Evolutionary conservation across 92 coral and sea anemone genomes (phyloP), one percentile per base, ranked within the genome.

Genomic region (Isaurus tuberculatus): DNA sequence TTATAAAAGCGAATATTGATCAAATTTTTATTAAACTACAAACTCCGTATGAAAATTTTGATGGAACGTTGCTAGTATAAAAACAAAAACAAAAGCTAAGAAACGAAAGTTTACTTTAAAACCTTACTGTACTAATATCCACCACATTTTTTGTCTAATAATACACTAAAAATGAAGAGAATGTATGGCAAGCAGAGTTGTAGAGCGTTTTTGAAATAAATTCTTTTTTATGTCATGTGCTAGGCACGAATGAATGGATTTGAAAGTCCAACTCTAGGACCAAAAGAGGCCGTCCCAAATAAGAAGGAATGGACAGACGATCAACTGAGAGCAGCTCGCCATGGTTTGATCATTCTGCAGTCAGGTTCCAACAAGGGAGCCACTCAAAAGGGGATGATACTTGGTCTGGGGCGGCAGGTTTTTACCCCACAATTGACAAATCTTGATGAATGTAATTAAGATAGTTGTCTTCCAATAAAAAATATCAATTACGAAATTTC

Each of bases 391-490:
- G 82, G 82, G 15, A 77, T 77, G 82, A 77, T 55, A 42, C 57
- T 77, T 42, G 82, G 82, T 5, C 82, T 77, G 19, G 82, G 82
- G 3, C 82, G 82, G 11, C 82, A 77, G 80, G 27, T 72, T 32
- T 72, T 72, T 46, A 72, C 46, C 33, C 58, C 78, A 11, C 57
- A 72, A 37, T 11, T 72, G 78, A 13, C 7, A 3, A 40, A 7
- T 13, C 4, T 40, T 40, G 11, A 40, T 4, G 46, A 40, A 40
- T 40, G 46, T 40, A 13, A 40, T 40, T 40, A 40, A 40, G 46
- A 40, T 3, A 9, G 11, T 3, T 6, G 46, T 2, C 4, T 1
- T 40, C 46, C 11, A 40, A 40, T 40, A 4, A 40, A 2, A 40
- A 2, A n/a, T n/a, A n/a, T n/a, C n/a, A n/a, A n/a, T n/a, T n/a